Evolutionary conservation across 2,888 invertebrate species (phyloP).

Genomic region (Torymus texanus): DNA sequence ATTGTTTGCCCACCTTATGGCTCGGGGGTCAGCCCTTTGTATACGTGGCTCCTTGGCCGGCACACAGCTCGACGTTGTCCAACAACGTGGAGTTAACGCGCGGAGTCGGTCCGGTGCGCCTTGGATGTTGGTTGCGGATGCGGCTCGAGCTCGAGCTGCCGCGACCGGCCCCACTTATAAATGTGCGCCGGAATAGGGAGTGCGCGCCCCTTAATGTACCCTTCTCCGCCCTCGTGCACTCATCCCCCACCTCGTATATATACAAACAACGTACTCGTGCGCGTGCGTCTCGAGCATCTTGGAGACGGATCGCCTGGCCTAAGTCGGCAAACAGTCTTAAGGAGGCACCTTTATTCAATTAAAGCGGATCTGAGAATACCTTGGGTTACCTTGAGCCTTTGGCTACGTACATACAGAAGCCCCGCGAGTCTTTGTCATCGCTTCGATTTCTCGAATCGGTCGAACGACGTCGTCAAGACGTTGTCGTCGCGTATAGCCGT

Average conservation of each 20-base stretch:
- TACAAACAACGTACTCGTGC: conserved; percentile 31
- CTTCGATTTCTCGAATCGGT: neutral
- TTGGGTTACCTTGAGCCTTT: conserved; percentile 66
- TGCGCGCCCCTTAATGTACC: conserved; percentile 67
- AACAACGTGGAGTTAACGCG: neutral
- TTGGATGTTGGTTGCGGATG: conserved; percentile 66
- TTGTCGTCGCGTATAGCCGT: no score
- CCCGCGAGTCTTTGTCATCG: neutral
- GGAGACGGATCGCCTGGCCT: conserved; percentile 52
- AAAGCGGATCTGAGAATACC: conserved; percentile 72
- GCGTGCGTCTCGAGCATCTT: conserved; percentile 49
- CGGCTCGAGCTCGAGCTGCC: conserved; percentile 65
- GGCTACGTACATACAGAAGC: conserved; percentile 35
- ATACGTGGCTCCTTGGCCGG: no score
- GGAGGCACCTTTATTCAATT: conserved; percentile 71
- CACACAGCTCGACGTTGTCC: conserved; percentile 3
- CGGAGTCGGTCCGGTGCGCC: conserved; percentile 41
- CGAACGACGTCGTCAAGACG: no score
- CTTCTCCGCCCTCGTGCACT: conserved; percentile 53
- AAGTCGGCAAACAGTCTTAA: conserved; percentile 74
- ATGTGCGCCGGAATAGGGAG: conserved; percentile 63
- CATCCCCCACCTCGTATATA: conserved; percentile 11
- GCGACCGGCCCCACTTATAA: conserved; percentile 63
- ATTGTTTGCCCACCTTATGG: no score
- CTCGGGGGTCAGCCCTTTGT: no score